Evolutionary conservation across 2,888 invertebrate species (phyloP).

Genomic region (Sphaeridia pumilis): DNA sequence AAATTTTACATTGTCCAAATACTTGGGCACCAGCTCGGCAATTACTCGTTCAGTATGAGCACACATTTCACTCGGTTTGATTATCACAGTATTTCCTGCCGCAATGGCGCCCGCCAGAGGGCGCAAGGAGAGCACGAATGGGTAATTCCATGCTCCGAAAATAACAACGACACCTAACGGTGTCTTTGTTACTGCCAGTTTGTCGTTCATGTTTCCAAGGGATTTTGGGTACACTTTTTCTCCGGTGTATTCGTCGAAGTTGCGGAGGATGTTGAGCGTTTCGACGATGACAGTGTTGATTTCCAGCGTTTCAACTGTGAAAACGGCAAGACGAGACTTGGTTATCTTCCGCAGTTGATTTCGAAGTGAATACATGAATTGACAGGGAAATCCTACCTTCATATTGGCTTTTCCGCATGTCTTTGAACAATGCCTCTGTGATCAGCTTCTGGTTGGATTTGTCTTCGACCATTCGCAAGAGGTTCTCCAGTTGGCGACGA

Average conservation of each 20-base stretch:
- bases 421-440: slow-evolving; percentile 60
- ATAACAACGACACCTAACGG: slow-evolving; percentile 46
- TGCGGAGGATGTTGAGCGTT: not conserved
- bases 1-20: slow-evolving; percentile 61
- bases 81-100: slow-evolving; percentile 79
- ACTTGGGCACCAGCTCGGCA: slow-evolving; percentile 66
- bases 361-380: too few species aligned
- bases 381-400: too few species aligned
- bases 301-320: not conserved
- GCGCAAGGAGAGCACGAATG: slow-evolving; percentile 29
- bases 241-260: not conserved
- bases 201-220: slow-evolving; percentile 14
- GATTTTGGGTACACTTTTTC: not conserved
- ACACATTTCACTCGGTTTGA: slow-evolving; percentile 91
- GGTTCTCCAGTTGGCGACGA: slow-evolving; percentile 60
- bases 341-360: too few species aligned
- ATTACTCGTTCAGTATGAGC: slow-evolving; percentile 59
- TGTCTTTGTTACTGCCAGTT: slow-evolving; percentile 30
- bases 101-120: slow-evolving; percentile 57
- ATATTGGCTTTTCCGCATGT: slow-evolving; percentile 51
- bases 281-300: not conserved
- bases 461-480: slow-evolving; percentile 59
- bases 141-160: slow-evolving; percentile 73
- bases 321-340: too few species aligned
- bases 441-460: slow-evolving; percentile 62